Evolutionary conservation across 2,113 vertebrate genomes (phyloP).

Genomic region (Athene noctua): DNA sequence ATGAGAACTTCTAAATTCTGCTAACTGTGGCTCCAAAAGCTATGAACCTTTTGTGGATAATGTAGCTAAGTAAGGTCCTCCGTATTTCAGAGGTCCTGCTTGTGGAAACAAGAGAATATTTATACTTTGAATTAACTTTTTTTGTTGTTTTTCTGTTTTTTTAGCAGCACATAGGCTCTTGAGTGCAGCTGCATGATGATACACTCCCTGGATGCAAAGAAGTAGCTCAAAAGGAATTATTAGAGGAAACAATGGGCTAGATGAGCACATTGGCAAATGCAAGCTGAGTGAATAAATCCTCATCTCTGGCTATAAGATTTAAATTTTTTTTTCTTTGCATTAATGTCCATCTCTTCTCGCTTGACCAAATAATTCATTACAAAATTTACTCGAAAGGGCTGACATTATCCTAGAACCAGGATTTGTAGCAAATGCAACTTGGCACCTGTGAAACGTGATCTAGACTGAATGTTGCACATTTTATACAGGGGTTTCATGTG

Average conservation of each 20-base stretch:
- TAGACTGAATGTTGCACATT: background rate
- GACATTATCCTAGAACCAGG: background rate
- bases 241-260: background rate
- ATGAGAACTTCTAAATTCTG: background rate
- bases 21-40: background rate
- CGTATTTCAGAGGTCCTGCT: background rate
- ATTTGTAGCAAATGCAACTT: background rate
- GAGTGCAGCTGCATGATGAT: background rate
- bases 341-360: background rate
- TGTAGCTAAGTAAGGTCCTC: background rate
- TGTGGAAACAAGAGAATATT: background rate
- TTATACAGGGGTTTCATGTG: background rate
- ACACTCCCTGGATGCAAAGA: background rate
- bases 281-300: background rate
- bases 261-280: background rate
- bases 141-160: background rate
- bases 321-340: background rate
- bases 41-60: background rate
- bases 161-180: background rate
- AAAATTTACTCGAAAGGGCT: background rate
- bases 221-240: background rate
- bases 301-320: background rate
- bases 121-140: background rate
- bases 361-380: background rate
- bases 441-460: background rate